A percentile compares a stretch with the other conserved stretches of the same genome.
These are phyloP conservation scores for Oreochromis spilurus DNA, from an alignment of 2,113 vertebrate species.

Conservation along the genomic window DNA sequence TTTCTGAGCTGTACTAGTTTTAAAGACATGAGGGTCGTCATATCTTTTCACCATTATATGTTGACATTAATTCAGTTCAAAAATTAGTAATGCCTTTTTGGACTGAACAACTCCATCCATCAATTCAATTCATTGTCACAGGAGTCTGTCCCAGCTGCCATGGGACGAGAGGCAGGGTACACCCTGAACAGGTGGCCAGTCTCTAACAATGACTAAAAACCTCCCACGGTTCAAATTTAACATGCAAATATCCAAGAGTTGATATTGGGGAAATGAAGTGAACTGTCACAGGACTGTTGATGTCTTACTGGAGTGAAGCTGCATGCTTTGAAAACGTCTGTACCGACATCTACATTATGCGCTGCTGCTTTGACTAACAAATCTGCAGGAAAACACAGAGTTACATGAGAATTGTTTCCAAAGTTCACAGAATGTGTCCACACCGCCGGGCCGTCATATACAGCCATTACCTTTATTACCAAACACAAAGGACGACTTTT, in stretches of 20 bases:
- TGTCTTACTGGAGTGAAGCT: background rate
- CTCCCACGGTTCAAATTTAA: background rate
- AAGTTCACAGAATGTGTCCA: background rate
- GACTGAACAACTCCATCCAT: background rate
- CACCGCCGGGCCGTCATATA: background rate
- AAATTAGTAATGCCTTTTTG: background rate
- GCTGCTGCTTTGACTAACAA: slow-evolving; percentile 38
- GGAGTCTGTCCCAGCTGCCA: background rate
- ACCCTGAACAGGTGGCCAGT: background rate
- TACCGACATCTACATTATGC: background rate
- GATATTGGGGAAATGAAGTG: background rate
- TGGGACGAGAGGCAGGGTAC: background rate
- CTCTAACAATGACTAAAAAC: background rate
- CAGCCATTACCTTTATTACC: background rate
- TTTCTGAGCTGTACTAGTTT: background rate
- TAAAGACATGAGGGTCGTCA: background rate
- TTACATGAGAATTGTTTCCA: background rate
- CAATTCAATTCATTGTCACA: background rate
- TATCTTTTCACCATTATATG: background rate
- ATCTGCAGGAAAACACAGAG: slow-evolving; percentile 1
- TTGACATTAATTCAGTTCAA: background rate
- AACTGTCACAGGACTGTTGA: background rate
- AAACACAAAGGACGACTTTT: slow-evolving; percentile 22
- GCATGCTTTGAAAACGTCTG: background rate
- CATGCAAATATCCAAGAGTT: background rate